Evolutionary conservation across 2,113 vertebrate genomes (phyloP).

Genomic region (Thymallus thymallus): DNA sequence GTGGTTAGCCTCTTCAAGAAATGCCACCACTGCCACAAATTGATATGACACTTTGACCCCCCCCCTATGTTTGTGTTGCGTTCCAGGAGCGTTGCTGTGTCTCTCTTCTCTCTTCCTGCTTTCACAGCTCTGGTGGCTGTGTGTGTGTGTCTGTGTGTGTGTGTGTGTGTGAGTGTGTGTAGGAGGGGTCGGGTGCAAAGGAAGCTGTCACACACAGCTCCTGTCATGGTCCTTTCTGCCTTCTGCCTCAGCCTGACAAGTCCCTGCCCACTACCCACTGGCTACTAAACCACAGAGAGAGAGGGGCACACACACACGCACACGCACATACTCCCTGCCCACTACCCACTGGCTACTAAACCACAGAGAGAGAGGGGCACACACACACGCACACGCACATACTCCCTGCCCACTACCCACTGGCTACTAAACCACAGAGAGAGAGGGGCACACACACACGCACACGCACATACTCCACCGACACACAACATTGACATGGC

Average conservation of each 20-base stretch:
- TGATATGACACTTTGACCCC: slow-evolving; percentile 72
- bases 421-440: slow-evolving; percentile 27
- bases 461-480: slow-evolving; percentile 2
- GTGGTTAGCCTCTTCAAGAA: slow-evolving; percentile 75
- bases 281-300: slow-evolving; percentile 11
- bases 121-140: slow-evolving; percentile 57
- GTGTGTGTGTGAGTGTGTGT: slow-evolving; percentile 30
- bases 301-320: slow-evolving; percentile 20
- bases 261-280: slow-evolving; percentile 60
- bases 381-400: slow-evolving; percentile 24
- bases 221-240: slow-evolving; percentile 68
- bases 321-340: slow-evolving; percentile 63
- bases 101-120: slow-evolving; percentile 57
- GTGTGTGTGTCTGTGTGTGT: background rate
- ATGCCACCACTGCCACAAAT: slow-evolving; percentile 59
- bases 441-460: slow-evolving; percentile 17
- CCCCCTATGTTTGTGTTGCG: slow-evolving; percentile 8
- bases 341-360: slow-evolving; percentile 47
- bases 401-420: slow-evolving; percentile 59
- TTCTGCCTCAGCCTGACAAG: slow-evolving; percentile 70
- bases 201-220: slow-evolving; percentile 66
- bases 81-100: slow-evolving; percentile 31
- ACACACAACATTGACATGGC: slow-evolving; percentile 27
- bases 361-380: background rate
- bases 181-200: slow-evolving; percentile 30